phyloP scores from a whole-genome alignment of 1,140 invertebrate genomes.

The Lepidostoma basale region DNA sequence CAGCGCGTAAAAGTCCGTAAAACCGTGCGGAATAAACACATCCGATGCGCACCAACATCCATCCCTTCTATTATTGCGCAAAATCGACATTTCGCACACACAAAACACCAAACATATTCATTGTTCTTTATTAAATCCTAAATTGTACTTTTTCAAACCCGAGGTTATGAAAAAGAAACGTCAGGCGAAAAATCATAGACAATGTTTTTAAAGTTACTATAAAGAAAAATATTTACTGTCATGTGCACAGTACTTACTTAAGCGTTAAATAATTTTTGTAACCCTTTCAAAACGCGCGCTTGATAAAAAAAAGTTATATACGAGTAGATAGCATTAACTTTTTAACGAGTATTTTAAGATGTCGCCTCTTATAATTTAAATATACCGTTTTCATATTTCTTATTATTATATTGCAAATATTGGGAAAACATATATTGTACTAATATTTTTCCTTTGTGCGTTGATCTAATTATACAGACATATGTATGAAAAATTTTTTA shows the following conservation, averaged over 20 bases:
- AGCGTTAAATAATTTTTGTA: too few species aligned
- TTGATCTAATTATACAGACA: too few species aligned
- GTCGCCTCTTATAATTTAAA: too few species aligned
- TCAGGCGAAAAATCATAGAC: slow-evolving; percentile 11
- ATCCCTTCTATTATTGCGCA: neutral
- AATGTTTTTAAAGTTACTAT: neutral
- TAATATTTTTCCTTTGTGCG: too few species aligned
- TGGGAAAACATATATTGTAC: too few species aligned
- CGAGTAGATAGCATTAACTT: too few species aligned
- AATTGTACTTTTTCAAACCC: slow-evolving; percentile 2
- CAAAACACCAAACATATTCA: neutral
- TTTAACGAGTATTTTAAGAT: too few species aligned
- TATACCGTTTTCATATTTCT: too few species aligned
- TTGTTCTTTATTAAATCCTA: neutral
- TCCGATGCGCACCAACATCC: neutral
- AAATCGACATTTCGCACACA: neutral
- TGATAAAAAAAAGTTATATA: too few species aligned
- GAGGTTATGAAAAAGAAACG: slow-evolving; percentile 23
- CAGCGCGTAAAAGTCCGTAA: neutral
- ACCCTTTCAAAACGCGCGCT: too few species aligned
- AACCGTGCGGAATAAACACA: neutral
- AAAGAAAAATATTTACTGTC: neutral
- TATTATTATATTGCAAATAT: too few species aligned
- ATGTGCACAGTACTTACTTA: neutral
- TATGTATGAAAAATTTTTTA: too few species aligned